Base-by-base conservation (phyloP, 1,140 invertebrate species). In the Aradophagus sp. region DNA sequence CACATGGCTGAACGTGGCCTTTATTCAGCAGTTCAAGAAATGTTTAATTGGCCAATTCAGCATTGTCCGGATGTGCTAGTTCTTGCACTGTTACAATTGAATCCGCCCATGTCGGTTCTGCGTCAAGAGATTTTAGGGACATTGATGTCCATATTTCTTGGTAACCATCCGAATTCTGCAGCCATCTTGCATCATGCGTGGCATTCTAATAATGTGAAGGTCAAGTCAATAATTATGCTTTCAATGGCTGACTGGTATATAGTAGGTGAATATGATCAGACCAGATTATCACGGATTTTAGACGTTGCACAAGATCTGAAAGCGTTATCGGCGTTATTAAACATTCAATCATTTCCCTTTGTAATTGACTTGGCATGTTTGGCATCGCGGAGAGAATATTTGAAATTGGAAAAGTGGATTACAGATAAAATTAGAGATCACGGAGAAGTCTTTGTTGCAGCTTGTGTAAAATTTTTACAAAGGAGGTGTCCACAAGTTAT, bases 341-440 rank as follows among this genome's bases (percentile, higher is more conserved):
- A 98, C 86, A 92, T 93, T 0, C 93, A 94, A 58, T 94, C 94
- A 0, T 97, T 97, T 86, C 90, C 94, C 11, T 99, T 99, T 87
- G 95, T 98, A 2, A 99, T 99, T 74, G 98, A 99, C 86, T 86
- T 99, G 41, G 97, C 98, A 0, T 99, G 97, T 84, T 86, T 99
- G 31, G 97, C 98, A 0, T 98, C 97, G 0, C 86, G 97, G 55
- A 86, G 98, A 45, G 98, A 99, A 84, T 99, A 99, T 85, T 86
- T 99, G 0, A 99, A 99, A 83, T 84, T 99, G 5, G 98, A 99
- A 80, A 99, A 99, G 83, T 99, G 98, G 97, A 84, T 99, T 0
- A 92, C 92, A 1, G 98, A 99, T 80, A 99, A 99, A 86, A 97
- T 99, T 34, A 87, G 93, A 69, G 97, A 99, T 79, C 95, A 98